A percentile compares a stretch with the other conserved stretches of the same genome.
phyloP scores from a whole-genome alignment of 2,113 vertebrate species.

The Myotis davidii region DNA sequence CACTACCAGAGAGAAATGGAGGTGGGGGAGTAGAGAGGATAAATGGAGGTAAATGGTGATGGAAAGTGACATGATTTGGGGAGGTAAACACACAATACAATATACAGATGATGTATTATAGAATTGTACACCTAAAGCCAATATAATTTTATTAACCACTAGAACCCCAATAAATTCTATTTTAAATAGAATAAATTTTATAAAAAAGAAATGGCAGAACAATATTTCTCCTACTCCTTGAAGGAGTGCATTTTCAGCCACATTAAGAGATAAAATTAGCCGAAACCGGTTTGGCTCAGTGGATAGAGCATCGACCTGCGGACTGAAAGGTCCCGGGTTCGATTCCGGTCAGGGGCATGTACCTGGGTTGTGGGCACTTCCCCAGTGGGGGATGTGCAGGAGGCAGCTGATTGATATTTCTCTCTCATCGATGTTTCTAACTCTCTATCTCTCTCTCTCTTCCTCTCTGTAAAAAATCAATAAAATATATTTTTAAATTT shows the following conservation, averaged over 20 bases:
- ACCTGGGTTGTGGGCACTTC: too few relatives aligned
- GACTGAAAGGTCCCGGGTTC: too few relatives aligned
- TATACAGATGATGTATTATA: neutral
- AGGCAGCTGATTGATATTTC: too few relatives aligned
- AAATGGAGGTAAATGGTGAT: neutral
- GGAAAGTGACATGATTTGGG: neutral
- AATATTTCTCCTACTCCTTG: neutral
- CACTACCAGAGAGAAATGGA: neutral
- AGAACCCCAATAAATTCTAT: neutral
- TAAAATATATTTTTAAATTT: too few relatives aligned
- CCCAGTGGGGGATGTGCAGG: too few relatives aligned
- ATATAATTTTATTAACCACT: neutral
- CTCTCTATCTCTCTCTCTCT: too few relatives aligned
- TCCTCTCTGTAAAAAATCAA: too few relatives aligned
- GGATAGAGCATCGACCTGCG: too few relatives aligned
- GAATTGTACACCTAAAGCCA: neutral
- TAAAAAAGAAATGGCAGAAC: neutral
- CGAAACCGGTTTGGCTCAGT: too few relatives aligned
- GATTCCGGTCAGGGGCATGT: too few relatives aligned
- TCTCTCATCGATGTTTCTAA: too few relatives aligned
- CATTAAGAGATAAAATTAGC: neutral
- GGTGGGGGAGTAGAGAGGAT: neutral
- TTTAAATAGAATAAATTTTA: neutral
- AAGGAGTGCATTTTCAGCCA: neutral
- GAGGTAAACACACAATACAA: neutral